These are phyloP conservation scores for Drosophila melanosoma DNA, from an alignment of 2,888 invertebrate genomes.

Conservation along the genomic window DNA sequence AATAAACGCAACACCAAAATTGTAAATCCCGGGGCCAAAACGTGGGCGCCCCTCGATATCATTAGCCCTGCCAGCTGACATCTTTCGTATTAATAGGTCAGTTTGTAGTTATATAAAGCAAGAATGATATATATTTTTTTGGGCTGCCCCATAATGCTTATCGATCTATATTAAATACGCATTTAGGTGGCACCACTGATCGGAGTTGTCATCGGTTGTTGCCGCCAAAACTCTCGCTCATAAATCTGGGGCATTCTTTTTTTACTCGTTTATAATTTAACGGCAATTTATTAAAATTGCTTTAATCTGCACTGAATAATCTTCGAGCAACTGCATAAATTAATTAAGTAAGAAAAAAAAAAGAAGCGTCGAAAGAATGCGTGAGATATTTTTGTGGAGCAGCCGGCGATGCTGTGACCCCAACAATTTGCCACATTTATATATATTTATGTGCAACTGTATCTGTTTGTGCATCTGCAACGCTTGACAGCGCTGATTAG, in stretches of 20 bases:
- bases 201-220: not conserved
- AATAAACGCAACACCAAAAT: constrained; percentile 56
- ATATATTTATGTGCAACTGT: constrained; percentile 13
- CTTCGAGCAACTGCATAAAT: constrained; percentile 74
- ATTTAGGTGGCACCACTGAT: constrained; percentile 39
- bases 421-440: constrained; percentile 56
- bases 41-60: constrained; percentile 65
- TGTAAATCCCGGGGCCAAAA: constrained; percentile 49
- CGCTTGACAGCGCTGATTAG: constrained; percentile 70
- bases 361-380: constrained; percentile 53
- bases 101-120: constrained; percentile 13
- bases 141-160: constrained; percentile 43
- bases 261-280: constrained; percentile 58
- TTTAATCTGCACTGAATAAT: constrained; percentile 72
- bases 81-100: constrained; percentile 71
- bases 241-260: constrained; percentile 29
- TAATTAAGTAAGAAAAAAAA: constrained; percentile 59
- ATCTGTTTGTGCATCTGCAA: constrained; percentile 21
- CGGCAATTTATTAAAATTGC: constrained; percentile 74
- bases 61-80: constrained; percentile 67
- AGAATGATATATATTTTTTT: constrained; percentile 16
- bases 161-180: constrained; percentile 26
- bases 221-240: constrained; percentile 2
- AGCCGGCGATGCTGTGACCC: constrained; percentile 17
- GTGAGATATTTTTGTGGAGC: constrained; percentile 62